Evolutionary conservation across 2,888 invertebrate genomes (phyloP), one percentile per base, ranked within the genome.

Genomic region (Idaea aversata): DNA sequence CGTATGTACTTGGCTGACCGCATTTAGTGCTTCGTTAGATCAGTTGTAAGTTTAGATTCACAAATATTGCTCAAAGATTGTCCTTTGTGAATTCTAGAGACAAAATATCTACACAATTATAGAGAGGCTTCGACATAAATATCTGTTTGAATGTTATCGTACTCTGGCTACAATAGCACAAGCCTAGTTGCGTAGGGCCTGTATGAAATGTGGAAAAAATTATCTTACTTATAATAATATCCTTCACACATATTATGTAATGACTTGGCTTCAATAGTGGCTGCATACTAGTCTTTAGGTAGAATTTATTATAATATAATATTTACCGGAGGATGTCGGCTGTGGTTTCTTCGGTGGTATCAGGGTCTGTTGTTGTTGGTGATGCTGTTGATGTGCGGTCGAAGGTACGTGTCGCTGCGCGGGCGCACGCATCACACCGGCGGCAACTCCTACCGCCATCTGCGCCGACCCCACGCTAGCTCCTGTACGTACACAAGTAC

Each of bases 271-370:
- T n/a, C n/a, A n/a, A n/a, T n/a, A n/a, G n/a, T n/a, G n/a, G n/a
- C n/a, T n/a, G n/a, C n/a, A n/a, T n/a, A n/a, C n/a, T n/a, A n/a
- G n/a, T n/a, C n/a, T n/a, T n/a, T n/a, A n/a, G n/a, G n/a, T n/a
- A n/a, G n/a, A n/a, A n/a, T n/a, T n/a, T n/a, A n/a, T n/a, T n/a
- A n/a, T n/a, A n/a, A n/a, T n/a, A n/a, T 34, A 57, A 15, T 36
- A 63, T 78, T 82, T 73, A 91, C 91, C 89, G 72, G 91, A 90
- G 75, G 91, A 89, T 70, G 88, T 86, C 65, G 89, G 88, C 71
- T 88, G 85, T 59, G 83, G 79, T 69, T 84, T 85, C 75, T 77
- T 79, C 57, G 74, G 73, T 10, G 75, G 38, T 61, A 65, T 70
- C 61, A 65, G 72, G 62, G 66, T 67, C 68, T 72, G 76, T 68